phyloP scores from a whole-genome alignment of 1,140 invertebrate species.

The Cyphomyrmex costatus region DNA sequence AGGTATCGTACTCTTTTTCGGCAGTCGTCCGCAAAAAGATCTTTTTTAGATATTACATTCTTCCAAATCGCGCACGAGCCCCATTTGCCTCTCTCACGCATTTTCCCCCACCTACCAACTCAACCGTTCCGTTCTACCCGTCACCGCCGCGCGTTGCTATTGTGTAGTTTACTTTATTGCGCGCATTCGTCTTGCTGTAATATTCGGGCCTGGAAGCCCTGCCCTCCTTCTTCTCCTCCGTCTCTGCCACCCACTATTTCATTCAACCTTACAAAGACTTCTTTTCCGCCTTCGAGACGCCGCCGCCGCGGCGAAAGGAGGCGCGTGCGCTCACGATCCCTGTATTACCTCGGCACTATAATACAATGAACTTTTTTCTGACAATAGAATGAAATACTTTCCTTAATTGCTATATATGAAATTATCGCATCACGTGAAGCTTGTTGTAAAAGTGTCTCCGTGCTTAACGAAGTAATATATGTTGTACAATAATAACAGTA shows the following conservation, averaged over 20 bases:
- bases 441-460: neutral
- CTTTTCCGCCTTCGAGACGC: conserved; percentile 9
- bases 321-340: neutral
- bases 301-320: neutral
- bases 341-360: neutral
- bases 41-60: conserved; percentile 31
- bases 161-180: conserved; percentile 80
- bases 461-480: neutral
- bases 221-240: neutral
- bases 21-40: neutral
- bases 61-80: conserved; percentile 11
- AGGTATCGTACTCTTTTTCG: conserved; percentile 17
- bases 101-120: conserved; percentile 27
- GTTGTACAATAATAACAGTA: neutral
- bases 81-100: conserved; percentile 34
- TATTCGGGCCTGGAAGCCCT: conserved; percentile 71
- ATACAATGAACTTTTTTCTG: conserved; percentile 23
- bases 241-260: conserved; percentile 29
- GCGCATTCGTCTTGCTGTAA: conserved; percentile 78
- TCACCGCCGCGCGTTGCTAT: conserved; percentile 66
- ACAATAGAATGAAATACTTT: neutral
- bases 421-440: neutral
- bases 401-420: neutral
- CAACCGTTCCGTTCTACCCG: conserved; percentile 49
- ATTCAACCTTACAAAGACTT: conserved; percentile 54